Percentiles rank a stretch among this genome's conserved stretches.
Conservation (phyloP, 2,113 vertebrate genomes). For the Natator depressus region DNA sequence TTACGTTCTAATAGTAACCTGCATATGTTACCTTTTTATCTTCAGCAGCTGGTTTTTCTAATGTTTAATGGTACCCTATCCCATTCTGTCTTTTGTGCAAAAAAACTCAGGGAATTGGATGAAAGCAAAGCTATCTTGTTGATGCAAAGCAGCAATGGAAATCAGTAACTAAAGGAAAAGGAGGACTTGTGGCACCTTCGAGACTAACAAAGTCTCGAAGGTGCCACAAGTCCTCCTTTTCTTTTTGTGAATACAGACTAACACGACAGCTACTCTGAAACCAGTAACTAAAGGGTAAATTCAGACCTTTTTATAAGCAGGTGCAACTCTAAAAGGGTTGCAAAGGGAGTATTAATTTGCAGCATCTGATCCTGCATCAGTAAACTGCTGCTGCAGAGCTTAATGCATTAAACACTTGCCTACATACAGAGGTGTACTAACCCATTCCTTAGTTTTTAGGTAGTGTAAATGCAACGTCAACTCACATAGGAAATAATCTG, state of each 20-base stretch:
- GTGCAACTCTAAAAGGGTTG: not conserved
- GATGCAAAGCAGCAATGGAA: not conserved
- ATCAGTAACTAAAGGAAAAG: not conserved
- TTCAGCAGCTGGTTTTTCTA: not conserved
- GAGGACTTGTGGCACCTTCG: too few relatives aligned
- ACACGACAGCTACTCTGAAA: not conserved
- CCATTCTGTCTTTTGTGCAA: accelerated
- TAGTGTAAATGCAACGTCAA: not conserved
- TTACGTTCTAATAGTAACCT: not conserved
- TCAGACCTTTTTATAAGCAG: not conserved
- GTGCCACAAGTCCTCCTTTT: too few relatives aligned
- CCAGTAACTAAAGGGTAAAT: not conserved
- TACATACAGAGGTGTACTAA: not conserved
- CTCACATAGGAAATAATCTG: not conserved
- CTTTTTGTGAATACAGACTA: too few relatives aligned
- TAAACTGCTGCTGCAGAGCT: not conserved
- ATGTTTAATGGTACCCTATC: not conserved
- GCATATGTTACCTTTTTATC: not conserved
- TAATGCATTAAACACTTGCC: not conserved
- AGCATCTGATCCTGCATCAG: not conserved
- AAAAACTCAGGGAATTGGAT: not conserved
- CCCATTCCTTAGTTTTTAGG: not conserved
- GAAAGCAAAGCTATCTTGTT: not conserved
- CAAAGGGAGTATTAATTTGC: not conserved
- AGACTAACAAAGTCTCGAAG: too few relatives aligned